phyloP scores from a whole-genome alignment of 2,113 vertebrate genomes.

The Scartelaos histophorus region DNA sequence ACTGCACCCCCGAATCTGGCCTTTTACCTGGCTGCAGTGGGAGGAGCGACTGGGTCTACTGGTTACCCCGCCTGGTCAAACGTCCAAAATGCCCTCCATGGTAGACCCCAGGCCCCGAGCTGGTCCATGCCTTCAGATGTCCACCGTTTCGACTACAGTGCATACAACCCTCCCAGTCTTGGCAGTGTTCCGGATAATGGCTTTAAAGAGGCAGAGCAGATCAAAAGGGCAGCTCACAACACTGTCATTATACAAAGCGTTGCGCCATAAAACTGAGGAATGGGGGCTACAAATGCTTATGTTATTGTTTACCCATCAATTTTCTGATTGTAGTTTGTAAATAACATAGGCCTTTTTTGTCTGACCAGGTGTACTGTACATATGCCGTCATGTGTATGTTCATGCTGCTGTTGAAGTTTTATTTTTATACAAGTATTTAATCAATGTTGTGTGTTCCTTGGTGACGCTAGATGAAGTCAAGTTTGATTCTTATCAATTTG shows the following conservation, averaged over 20 bases:
- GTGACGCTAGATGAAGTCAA: conserved; percentile 7
- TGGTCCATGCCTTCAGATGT: conserved; percentile 54
- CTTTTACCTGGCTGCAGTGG: conserved; percentile 57
- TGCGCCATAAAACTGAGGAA: conserved; percentile 38
- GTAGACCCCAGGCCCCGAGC: conserved; percentile 17
- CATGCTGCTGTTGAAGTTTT: conserved; percentile 31
- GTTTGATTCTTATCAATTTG: conserved; percentile 1
- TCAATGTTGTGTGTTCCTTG: conserved; percentile 36
- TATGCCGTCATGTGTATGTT: conserved; percentile 24
- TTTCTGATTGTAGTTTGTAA: conserved; percentile 7
- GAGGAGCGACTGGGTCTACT: conserved; percentile 15
- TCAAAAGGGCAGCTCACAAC: conserved; percentile 1
- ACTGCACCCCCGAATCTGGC: conserved; percentile 50
- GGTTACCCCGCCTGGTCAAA: conserved; percentile 36
- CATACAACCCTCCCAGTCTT: conserved; percentile 25
- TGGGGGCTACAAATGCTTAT: not conserved
- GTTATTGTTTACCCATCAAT: not conserved
- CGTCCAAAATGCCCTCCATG: conserved; percentile 22
- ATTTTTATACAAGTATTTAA: conserved; percentile 69
- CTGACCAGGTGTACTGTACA: conserved; percentile 47
- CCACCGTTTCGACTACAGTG: conserved; percentile 39
- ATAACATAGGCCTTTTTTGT: not conserved
- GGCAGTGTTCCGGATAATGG: not conserved
- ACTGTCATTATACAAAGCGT: conserved; percentile 10
- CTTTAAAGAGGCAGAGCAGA: conserved; percentile 17